These are phyloP conservation scores for Brenthis ino DNA, from an alignment of 2,888 invertebrate species.

Conservation along the genomic window DNA sequence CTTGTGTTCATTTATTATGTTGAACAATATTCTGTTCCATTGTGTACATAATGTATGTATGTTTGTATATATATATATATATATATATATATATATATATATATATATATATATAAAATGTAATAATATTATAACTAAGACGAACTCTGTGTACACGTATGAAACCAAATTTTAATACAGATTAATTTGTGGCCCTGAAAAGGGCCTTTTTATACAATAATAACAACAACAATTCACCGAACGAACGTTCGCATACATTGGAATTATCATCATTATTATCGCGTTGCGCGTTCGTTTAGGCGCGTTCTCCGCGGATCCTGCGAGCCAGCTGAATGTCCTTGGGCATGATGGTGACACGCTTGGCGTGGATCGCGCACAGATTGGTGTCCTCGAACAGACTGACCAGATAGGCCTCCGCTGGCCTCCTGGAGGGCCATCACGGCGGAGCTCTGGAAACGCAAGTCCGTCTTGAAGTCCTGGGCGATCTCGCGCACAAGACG, in stretches of 20 bases:
- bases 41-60: too few relatives aligned
- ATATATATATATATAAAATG: too few relatives aligned
- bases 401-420: conserved; percentile 90
- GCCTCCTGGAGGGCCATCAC: conserved; percentile 82
- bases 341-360: conserved; percentile 79
- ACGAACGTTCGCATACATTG: too few relatives aligned
- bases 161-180: too few relatives aligned
- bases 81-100: too few relatives aligned
- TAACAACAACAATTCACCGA: too few relatives aligned
- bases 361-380: conserved; percentile 86
- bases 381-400: conserved; percentile 85
- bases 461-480: conserved; percentile 91
- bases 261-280: not conserved
- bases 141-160: too few relatives aligned
- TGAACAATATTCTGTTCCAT: too few relatives aligned
- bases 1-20: too few relatives aligned
- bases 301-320: not conserved
- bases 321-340: not conserved
- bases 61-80: too few relatives aligned
- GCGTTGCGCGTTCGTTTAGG: not conserved
- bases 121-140: too few relatives aligned
- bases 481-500: conserved; percentile 81
- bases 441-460: conserved; percentile 75
- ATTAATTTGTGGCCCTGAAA: not conserved
- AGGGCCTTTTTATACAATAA: not conserved